Evolutionary conservation across 2,888 invertebrate genomes (phyloP), one percentile per base, ranked within the genome.

Genomic region (Mimas tiliae): DNA sequence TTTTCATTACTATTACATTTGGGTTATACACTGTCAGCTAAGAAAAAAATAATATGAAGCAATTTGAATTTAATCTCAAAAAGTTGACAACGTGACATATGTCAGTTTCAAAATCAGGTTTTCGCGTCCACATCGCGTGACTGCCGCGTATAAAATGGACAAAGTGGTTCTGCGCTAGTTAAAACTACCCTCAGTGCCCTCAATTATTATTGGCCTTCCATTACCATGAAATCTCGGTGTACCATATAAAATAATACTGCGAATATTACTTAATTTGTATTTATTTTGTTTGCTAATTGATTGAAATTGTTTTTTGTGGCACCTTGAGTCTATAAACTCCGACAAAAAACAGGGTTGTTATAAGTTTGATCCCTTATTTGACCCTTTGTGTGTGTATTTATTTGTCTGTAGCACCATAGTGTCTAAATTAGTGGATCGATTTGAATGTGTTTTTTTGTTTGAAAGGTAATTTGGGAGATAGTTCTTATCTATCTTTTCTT

Each of bases 61-160:
- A 7, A 34, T 33, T 53, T 53, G 19, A 7, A 34, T 33, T 53
- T 53, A 42, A 6, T 58, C 16, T 42, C 42, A 58, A 42, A 42
- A 58, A 42, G 42, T 58, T n/a, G 53, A n/a, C 9, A 58, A 21
- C 19, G 6, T 12, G n/a, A n/a, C n/a, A n/a, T 33, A 16, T 19
- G 11, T 42, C 19, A 42, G 19, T 38, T 55, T 11, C 79, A 78
- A 79, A 78, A 78, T 74, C 72, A 51, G 65, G 48, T 8, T 16
- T 6, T 72, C 70, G 77, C 75, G 76, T 80, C 75, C 71, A 70
- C 74, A 68, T 84, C 69, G 82, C 84, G 83, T 84, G 83, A 78
- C 78, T 42, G 67, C 48, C 67, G 64, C 67, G 62, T 68, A 76
- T 78, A 76, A 76, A 81, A 74, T 76, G 72, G 74, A 65, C 64